Percentiles rank a stretch among this genome's conserved stretches.
phyloP scores from a whole-genome alignment of 2,888 invertebrate genomes.

The Synanthedon myopaeformis region DNA sequence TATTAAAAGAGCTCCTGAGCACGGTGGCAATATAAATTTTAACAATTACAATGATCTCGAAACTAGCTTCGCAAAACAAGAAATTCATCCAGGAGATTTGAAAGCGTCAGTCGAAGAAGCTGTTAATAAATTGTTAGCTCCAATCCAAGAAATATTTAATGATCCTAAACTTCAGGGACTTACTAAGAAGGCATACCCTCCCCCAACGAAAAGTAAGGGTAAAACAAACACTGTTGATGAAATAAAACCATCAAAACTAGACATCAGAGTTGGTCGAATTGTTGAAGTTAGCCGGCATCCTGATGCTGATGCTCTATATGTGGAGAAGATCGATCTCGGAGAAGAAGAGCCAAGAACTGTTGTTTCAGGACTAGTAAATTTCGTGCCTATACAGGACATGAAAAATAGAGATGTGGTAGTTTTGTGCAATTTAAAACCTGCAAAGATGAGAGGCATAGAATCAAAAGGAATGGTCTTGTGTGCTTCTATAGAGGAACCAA shows the following conservation, averaged over 20 bases:
- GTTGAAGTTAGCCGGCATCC: slow-evolving; percentile 87
- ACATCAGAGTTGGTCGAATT: slow-evolving; percentile 90
- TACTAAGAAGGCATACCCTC: slow-evolving; percentile 86
- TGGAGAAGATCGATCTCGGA: slow-evolving; percentile 93
- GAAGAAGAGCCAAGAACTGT: slow-evolving; percentile 77
- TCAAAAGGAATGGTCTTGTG: slow-evolving; percentile 96
- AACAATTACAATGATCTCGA: slow-evolving; percentile 82
- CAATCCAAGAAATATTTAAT: slow-evolving; percentile 88
- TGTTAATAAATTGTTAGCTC: slow-evolving; percentile 88
- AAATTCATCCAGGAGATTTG: slow-evolving; percentile 94
- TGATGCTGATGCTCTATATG: slow-evolving; percentile 91
- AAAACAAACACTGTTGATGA: slow-evolving; percentile 58
- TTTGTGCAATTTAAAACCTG: slow-evolving; percentile 95
- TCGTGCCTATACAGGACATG: slow-evolving; percentile 91
- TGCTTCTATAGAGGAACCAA: slow-evolving; percentile 84
- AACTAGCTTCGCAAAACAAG: slow-evolving; percentile 81
- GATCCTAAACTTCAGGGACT: slow-evolving; percentile 83
- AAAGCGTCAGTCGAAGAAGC: slow-evolving; percentile 86
- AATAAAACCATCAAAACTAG: slow-evolving; percentile 80
- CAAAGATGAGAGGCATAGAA: slow-evolving; percentile 93
- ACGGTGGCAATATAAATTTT: slow-evolving; percentile 84
- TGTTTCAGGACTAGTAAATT: slow-evolving; percentile 93
- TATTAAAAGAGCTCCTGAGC: slow-evolving; percentile 76
- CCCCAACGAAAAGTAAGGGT: slow-evolving; percentile 72
- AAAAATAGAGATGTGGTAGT: slow-evolving; percentile 90